Evolutionary conservation across 2,888 invertebrate genomes (phyloP), one percentile per base, ranked within the genome.

Genomic region (Aspidapion aeneum): DNA sequence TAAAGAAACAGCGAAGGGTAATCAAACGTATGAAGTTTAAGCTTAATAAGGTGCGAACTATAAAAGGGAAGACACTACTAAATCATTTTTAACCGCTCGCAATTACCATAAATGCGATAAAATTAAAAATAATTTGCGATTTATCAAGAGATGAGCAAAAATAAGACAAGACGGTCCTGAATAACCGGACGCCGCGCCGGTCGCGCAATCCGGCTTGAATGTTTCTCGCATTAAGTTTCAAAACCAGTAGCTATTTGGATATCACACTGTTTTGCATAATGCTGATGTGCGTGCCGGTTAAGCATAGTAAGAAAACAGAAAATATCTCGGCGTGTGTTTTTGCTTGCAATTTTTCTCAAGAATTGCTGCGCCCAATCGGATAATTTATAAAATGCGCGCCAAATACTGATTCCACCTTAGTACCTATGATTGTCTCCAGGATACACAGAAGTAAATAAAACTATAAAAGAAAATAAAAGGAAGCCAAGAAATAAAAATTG

Each of bases 231-330:
- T 64, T 64, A 64, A 64, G 61, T 64, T 68, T 64, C 64, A 68
- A 65, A 68, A 68, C 68, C 68, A 68, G 68, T 68, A 68, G 68
- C 68, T 58, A 66, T 64, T 68, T 68, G 63, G 63, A 63, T 63
- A 66, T 60, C 63, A 61, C 57, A 61, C 60, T 57, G 58, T 61
- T 63, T 66, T 66, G 66, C 63, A 66, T 66, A 66, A 35, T 35
- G 35, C 35, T 35, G 35, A 35, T 35, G 3, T 35, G 35, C 35
- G 35, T 35, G 35, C 35, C 3, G 35, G 35, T 3, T 35, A 35
- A 35, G 35, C 35, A 35, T 35, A 35, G 35, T 3, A 7, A 35
- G 35, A n/a, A n/a, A n/a, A n/a, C n/a, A n/a, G 35, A 3, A 35
- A 35, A 12, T 3, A 35, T 35, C 35, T 35, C 35, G 12, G 35